phyloP scores from a whole-genome alignment of 2,888 invertebrate genomes.

The Chrysolina oricalcia region DNA sequence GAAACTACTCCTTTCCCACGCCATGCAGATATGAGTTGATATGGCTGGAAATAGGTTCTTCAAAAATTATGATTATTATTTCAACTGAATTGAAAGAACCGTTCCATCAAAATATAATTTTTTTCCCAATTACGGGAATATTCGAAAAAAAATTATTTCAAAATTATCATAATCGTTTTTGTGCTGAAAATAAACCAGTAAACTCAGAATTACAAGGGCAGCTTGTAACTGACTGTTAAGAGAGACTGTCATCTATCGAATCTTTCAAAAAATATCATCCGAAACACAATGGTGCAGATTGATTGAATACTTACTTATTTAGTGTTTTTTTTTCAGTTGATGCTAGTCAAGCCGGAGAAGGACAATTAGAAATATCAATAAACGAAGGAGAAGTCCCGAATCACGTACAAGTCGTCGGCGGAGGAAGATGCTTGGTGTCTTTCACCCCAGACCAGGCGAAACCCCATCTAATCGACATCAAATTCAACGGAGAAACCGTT shows the following conservation, averaged over 20 bases:
- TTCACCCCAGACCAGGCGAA: conserved; percentile 95
- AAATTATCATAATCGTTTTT: no score
- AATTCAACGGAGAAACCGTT: conserved; percentile 96
- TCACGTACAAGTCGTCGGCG: conserved; percentile 96
- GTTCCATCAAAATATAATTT: no score
- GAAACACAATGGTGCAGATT: conserved; percentile 32
- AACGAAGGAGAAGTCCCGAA: conserved; percentile 99
- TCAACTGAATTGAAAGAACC: no score
- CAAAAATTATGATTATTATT: no score
- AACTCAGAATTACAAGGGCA: no score
- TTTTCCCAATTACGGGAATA: no score
- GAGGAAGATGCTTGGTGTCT: conserved; percentile 93
- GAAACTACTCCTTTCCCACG: no score
- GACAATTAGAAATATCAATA: conserved; percentile 98
- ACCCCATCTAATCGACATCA: conserved; percentile 94
- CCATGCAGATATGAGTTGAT: no score
- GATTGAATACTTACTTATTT: neutral
- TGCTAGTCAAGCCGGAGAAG: conserved; percentile 98
- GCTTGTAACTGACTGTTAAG: no score
- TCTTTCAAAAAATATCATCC: conserved; percentile 16
- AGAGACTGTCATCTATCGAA: neutral
- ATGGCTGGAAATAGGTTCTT: no score
- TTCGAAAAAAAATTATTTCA: no score
- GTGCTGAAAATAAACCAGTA: no score
- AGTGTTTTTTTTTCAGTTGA: conserved; percentile 82